Conservation (phyloP, 2,797 vertebrate genomes). For the Anguilla marmorata region DNA sequence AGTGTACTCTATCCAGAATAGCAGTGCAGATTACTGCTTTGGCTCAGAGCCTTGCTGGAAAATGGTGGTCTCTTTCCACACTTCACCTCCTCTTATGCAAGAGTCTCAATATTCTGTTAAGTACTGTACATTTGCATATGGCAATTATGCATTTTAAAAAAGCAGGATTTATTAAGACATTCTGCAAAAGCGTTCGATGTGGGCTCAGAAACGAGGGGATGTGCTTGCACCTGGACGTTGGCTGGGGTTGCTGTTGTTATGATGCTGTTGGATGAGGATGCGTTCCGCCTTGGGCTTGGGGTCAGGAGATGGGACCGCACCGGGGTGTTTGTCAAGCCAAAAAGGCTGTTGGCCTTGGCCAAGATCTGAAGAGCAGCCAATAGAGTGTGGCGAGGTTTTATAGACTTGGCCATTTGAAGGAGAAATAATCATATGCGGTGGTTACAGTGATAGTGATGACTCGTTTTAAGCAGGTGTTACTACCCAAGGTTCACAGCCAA, state of each 20-base stretch:
- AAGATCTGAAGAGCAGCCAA: neutral
- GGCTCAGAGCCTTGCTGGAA: neutral
- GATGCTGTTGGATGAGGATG: neutral
- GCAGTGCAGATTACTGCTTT: neutral
- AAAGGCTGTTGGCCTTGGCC: neutral
- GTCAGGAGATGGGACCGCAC: neutral
- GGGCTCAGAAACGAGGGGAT: neutral
- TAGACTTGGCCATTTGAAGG: neutral
- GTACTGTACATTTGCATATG: neutral
- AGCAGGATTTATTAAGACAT: neutral
- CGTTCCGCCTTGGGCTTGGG: neutral
- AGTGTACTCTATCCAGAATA: neutral
- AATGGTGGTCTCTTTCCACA: neutral
- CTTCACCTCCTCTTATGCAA: neutral
- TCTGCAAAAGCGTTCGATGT: neutral
- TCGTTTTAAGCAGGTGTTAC: neutral
- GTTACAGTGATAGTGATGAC: neutral
- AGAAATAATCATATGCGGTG: neutral
- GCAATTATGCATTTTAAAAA: neutral
- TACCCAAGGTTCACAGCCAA: neutral
- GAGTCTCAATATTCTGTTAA: neutral
- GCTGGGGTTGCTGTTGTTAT: neutral
- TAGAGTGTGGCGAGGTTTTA: neutral
- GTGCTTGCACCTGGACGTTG: neutral
- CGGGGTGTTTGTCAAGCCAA: neutral